Evolutionary conservation across 2,113 vertebrate species (phyloP).

Genomic region (Eulemur rufifrons): DNA sequence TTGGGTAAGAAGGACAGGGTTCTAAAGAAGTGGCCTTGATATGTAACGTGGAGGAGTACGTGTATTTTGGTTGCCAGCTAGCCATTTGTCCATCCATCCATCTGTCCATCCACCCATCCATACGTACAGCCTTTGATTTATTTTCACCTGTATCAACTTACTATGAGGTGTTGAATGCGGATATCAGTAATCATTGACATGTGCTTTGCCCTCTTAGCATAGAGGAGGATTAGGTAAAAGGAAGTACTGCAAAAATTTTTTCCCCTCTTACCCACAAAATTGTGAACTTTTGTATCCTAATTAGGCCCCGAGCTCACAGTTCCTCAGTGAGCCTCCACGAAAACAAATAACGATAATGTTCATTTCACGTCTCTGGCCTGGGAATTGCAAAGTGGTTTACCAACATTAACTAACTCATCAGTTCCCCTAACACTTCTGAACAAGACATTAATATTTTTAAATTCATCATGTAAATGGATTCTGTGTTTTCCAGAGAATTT

Average conservation of each 20-base stretch:
- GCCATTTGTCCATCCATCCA: background rate
- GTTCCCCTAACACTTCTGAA: background rate
- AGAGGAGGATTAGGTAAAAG: background rate
- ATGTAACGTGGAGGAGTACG: background rate
- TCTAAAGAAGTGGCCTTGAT: background rate
- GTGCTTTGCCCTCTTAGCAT: background rate
- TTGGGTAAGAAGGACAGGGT: background rate
- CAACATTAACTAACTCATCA: background rate
- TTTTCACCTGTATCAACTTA: background rate
- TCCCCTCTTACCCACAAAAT: background rate
- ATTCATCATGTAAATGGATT: constrained; percentile 28
- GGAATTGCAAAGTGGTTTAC: constrained; percentile 20
- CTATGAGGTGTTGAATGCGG: background rate
- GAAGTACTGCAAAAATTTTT: background rate
- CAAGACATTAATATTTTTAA: constrained; percentile 19
- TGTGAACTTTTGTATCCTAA: background rate
- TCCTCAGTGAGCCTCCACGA: background rate
- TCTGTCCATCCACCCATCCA: background rate
- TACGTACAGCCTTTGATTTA: background rate
- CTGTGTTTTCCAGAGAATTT: constrained; percentile 33
- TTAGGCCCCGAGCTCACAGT: background rate
- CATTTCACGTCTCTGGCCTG: background rate
- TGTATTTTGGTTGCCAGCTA: background rate
- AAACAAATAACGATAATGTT: background rate
- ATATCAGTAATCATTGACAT: background rate